Conservation (phyloP, 53 echinoderm and acorn worm genomes). For the Pentamera pediparva region DNA sequence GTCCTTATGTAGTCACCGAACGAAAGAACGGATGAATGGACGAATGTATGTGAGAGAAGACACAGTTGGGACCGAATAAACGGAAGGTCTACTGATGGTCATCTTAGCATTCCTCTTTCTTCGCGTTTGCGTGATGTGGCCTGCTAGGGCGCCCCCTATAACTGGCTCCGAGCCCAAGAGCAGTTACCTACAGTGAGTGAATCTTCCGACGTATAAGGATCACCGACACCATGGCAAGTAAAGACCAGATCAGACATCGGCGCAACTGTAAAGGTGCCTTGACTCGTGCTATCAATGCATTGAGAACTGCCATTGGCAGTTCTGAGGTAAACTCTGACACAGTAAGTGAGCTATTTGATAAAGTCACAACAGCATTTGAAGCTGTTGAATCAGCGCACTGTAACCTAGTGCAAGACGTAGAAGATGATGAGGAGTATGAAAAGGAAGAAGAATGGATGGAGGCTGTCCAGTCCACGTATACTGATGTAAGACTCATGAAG, state of each 20-base stretch:
- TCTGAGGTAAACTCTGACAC: slow-evolving; percentile 13
- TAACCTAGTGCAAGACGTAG: not conserved
- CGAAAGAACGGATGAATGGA: no score
- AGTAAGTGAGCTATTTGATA: not conserved
- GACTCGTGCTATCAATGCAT: slow-evolving; percentile 7
- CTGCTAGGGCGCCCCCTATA: not conserved
- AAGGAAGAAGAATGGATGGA: slow-evolving; percentile 41
- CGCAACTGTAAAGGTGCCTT: slow-evolving; percentile 10
- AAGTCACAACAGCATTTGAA: slow-evolving; percentile 18
- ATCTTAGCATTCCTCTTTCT: no score
- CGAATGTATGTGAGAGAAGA: no score
- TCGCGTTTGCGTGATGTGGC: not conserved
- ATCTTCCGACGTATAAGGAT: not conserved
- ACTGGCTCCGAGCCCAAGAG: not conserved
- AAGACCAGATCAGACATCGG: not conserved
- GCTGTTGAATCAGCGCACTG: slow-evolving; percentile 22
- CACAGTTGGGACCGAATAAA: no score
- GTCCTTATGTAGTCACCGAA: no score
- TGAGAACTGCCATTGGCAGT: slow-evolving; percentile 1
- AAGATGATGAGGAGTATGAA: slow-evolving; percentile 4
- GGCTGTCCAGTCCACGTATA: slow-evolving; percentile 26
- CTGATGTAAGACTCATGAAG: slow-evolving; percentile 27
- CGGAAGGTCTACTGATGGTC: no score
- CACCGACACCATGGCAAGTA: not conserved
- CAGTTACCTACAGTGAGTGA: slow-evolving; percentile 1